These are phyloP conservation scores for Sycophaga agraensis DNA, from an alignment of 1,140 invertebrate species.

Conservation along the genomic window DNA sequence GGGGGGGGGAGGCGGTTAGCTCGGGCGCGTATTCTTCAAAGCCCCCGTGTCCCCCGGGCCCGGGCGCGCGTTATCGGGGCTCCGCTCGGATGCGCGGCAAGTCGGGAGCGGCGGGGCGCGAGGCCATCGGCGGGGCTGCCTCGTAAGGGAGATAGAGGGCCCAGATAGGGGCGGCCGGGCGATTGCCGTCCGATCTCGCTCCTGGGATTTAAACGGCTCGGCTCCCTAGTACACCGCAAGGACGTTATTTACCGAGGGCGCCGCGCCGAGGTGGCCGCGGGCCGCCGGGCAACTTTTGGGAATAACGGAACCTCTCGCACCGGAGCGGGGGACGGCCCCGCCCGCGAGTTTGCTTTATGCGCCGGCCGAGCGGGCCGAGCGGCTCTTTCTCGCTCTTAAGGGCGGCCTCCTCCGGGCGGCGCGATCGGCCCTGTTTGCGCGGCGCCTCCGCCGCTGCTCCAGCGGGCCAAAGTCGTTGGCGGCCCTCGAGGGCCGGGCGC, in stretches of 20 bases:
- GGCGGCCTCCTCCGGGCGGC: conserved; percentile 17
- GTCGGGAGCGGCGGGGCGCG: background rate
- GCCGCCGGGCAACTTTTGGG: too few relatives aligned
- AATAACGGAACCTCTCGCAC: too few relatives aligned
- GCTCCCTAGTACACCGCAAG: conserved; percentile 35
- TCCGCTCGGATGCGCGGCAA: conserved; percentile 34
- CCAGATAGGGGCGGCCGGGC: conserved; percentile 9
- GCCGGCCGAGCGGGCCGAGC: background rate
- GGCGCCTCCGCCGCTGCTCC: too few relatives aligned
- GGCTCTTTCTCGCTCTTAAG: conserved; percentile 24
- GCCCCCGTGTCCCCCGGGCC: background rate
- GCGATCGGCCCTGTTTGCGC: too few relatives aligned
- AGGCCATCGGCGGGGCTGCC: background rate
- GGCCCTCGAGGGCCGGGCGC: too few relatives aligned
- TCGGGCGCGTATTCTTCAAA: background rate
- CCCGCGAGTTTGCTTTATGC: conserved; percentile 19
- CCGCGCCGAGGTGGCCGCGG: too few relatives aligned
- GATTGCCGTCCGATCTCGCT: conserved; percentile 39
- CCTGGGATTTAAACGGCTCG: conserved; percentile 37
- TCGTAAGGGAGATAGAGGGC: background rate
- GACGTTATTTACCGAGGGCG: conserved; percentile 44
- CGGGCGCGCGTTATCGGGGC: conserved; percentile 32
- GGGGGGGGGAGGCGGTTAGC: background rate
- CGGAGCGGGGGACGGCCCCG: too few relatives aligned
- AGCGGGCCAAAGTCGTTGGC: too few relatives aligned